Percentiles rank a stretch among this genome's conserved stretches.
phyloP scores from a whole-genome alignment of 2,888 invertebrate species.

The Kuschelorhynchus macadamiae region DNA sequence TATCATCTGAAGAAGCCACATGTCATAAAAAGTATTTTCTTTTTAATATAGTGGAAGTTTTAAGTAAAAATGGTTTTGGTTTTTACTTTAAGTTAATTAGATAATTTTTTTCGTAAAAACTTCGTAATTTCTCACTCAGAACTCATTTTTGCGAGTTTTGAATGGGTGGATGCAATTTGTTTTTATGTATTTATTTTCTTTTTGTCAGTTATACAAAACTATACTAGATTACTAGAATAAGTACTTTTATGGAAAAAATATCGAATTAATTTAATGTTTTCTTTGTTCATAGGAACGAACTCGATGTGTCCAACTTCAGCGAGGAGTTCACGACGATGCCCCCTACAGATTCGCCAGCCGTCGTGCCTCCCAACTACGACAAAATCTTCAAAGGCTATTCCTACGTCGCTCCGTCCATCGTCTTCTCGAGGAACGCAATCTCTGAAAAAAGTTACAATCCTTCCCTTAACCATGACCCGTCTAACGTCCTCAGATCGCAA shows the following conservation, averaged over 20 bases:
- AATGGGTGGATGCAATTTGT: too few relatives aligned
- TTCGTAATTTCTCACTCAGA: too few relatives aligned
- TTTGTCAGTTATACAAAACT: too few relatives aligned
- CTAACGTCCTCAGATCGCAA: conserved; percentile 60
- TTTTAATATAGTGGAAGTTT: too few relatives aligned
- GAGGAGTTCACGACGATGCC: conserved; percentile 96
- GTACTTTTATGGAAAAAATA: too few relatives aligned
- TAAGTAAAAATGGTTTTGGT: too few relatives aligned
- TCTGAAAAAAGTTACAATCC: conserved; percentile 80
- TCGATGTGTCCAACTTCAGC: conserved; percentile 96
- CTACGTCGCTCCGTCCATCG: conserved; percentile 92
- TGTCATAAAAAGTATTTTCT: too few relatives aligned
- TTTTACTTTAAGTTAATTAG: too few relatives aligned
- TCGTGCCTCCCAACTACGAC: conserved; percentile 83
- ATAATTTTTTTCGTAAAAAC: too few relatives aligned
- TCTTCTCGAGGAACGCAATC: conserved; percentile 85
- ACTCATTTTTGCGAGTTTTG: too few relatives aligned
- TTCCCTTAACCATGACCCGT: conserved; percentile 34
- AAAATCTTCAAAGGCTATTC: conserved; percentile 95
- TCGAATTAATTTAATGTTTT: background rate
- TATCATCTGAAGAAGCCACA: too few relatives aligned
- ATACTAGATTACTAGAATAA: background rate
- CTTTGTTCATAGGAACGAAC: conserved; percentile 76
- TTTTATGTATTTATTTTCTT: too few relatives aligned
- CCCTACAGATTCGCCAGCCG: conserved; percentile 87